Evolutionary conservation across 2,888 invertebrate genomes (phyloP), one percentile per base, ranked within the genome.

Genomic region (Synanthedon formicaeformis): DNA sequence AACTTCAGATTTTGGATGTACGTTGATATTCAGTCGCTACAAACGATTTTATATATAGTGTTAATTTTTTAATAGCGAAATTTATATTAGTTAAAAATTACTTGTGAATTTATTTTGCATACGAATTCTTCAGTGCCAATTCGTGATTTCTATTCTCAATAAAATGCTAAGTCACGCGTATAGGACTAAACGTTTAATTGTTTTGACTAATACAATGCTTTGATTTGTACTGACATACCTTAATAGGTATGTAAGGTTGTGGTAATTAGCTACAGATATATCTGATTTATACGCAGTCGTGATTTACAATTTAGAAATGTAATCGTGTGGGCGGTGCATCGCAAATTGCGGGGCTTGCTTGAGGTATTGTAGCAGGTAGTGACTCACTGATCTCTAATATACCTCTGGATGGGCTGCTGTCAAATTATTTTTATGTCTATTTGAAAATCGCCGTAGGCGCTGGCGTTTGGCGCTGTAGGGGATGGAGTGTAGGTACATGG

Each of bases 331-430:
- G 50, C 53, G 13, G 49, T 49, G 49, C 49, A 40, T 34, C 34
- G 53, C 53, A 50, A 40, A 34, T 41, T 23, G 40, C 45, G 51
- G 27, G 41, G 49, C 53, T 50, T 56, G 27, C 53, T 50, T 56
- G 27, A 52, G 53, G 57, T 52, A 58, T 57, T 57, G 55, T 56
- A 55, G 50, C 51, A 56, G 51, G 56, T 56, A 55, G 56, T 34
- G 55, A 55, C 51, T 50, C n/a, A n/a, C n/a, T n/a, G n/a, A n/a
- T n/a, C n/a, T n/a, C n/a, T n/a, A n/a, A n/a, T n/a, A n/a, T n/a
- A n/a, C n/a, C n/a, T n/a, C n/a, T n/a, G n/a, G n/a, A n/a, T n/a
- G n/a, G n/a, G n/a, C n/a, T n/a, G n/a, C n/a, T n/a, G n/a, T n/a
- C n/a, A n/a, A n/a, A n/a, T n/a, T n/a, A n/a, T n/a, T n/a, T n/a